phyloP scores from a whole-genome alignment of 2,797 vertebrate species.

The Tangara arthus region DNA sequence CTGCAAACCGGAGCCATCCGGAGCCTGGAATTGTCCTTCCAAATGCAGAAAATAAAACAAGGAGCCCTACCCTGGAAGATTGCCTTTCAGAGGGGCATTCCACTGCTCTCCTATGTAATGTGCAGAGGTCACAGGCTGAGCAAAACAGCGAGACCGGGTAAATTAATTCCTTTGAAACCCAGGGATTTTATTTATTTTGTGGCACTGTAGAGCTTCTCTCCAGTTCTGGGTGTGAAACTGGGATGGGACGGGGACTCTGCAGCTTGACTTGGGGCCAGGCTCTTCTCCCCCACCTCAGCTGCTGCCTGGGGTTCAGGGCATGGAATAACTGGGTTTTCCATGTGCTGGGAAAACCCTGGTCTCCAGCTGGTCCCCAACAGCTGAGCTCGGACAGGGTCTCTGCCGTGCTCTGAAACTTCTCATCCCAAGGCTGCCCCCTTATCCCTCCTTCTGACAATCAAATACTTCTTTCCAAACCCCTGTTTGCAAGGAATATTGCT shows the following conservation, averaged over 20 bases:
- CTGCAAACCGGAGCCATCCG: background rate
- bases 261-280: background rate
- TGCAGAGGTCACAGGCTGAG: background rate
- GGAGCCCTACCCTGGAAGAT: background rate
- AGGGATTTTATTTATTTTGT: background rate
- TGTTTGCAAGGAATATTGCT: background rate
- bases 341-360: background rate
- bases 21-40: background rate
- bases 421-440: background rate
- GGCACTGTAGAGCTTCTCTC: background rate
- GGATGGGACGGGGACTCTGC: background rate
- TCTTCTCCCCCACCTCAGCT: background rate
- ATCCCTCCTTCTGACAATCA: background rate
- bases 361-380: background rate
- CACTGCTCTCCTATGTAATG: background rate
- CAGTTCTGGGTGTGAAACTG: rapidly evolving
- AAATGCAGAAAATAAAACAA: background rate
- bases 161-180: rapidly evolving
- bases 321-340: background rate
- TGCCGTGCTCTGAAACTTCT: background rate
- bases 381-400: background rate
- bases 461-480: background rate
- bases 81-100: background rate
- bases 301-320: background rate
- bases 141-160: background rate